phyloP scores from a whole-genome alignment of 2,888 invertebrate genomes.

The Polymixis flavicincta region DNA sequence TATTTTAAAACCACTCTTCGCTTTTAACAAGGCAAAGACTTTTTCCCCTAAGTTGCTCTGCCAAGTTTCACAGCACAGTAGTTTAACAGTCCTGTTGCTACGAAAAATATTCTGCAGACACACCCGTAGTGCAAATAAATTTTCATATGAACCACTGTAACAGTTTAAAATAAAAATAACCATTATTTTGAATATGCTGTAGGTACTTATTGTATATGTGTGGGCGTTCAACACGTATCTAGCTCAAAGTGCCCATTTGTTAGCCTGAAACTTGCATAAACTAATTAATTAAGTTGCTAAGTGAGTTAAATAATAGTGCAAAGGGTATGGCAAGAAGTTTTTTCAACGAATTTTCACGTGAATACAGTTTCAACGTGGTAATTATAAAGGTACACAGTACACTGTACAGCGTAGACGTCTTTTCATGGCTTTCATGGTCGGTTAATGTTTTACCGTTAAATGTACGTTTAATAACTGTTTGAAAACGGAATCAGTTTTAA shows the following conservation, averaged over 20 bases:
- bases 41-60: slow-evolving; percentile 2
- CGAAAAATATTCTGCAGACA: slow-evolving; percentile 33
- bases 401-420: slow-evolving; percentile 15
- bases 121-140: slow-evolving; percentile 41
- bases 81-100: slow-evolving; percentile 16
- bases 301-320: slow-evolving; percentile 64
- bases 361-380: slow-evolving; percentile 37
- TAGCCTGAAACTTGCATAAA: slow-evolving; percentile 53
- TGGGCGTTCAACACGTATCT: slow-evolving; percentile 45
- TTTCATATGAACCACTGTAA: slow-evolving; percentile 50
- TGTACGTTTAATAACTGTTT: slow-evolving; percentile 11
- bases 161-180: slow-evolving; percentile 51
- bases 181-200: slow-evolving; percentile 45
- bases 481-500: slow-evolving; percentile 1
- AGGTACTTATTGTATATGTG: neutral
- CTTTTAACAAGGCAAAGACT: neutral
- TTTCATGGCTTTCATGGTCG: slow-evolving; percentile 20
- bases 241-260: slow-evolving; percentile 58
- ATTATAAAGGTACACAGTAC: slow-evolving; percentile 26
- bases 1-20: slow-evolving; percentile 26
- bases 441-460: slow-evolving; percentile 9
- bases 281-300: slow-evolving; percentile 58
- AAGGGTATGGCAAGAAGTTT: slow-evolving; percentile 45
- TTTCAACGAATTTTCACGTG: slow-evolving; percentile 52
- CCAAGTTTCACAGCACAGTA: slow-evolving; percentile 2